Base-by-base conservation (phyloP, 2,113 vertebrate genomes). In the Passerina amoena region DNA sequence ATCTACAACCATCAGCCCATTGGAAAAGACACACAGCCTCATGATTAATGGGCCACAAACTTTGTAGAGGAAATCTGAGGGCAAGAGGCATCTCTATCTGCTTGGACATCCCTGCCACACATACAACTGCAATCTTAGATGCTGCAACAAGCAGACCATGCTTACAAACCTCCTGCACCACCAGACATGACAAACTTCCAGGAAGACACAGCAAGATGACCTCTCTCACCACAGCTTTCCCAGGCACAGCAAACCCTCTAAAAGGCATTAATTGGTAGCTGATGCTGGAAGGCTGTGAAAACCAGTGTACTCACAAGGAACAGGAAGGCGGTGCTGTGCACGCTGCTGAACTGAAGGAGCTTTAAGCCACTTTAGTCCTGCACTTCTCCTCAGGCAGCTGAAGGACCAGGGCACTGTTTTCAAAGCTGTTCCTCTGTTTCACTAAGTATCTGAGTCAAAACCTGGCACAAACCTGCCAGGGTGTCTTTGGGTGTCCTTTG, bases 311-410 rank as follows among this genome's bases (percentile, higher is more conserved):
- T 12, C 33, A 69, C 11, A 66, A 30, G 68, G 22, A 73, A 70
- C 1, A 57, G 8, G 25, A 72, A 60, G 20, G 23, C 0, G 0
- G 9, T 53, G 48, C 40, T 40, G 27, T 21, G 45, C 31, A 45
- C 33, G 24, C 33, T 27, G 35, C 45, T 37, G 64, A 63, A 50
- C 2, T 73, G 24, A 53, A 27, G 2, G 21, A 33, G 25, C 25
- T 71, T 92, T 50, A 92, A 82, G 40, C 30, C 64, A 66, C 60
- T 81, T 66, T 38, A 65, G 25, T 83, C 69, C 40, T 57, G 69
- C 30, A 22, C 27, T 83, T 40, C 22, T 76, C 53, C 37, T 68
- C 44, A 35, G 33, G 44, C 73, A 84, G 31, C 7, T 81, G 45
- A 84, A 78, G 51, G n/a, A 78, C 42, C 22, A 50, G 15, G 17